Evolutionary conservation across 2,888 invertebrate species (phyloP), one percentile per base, ranked within the genome.

Genomic region (Hirtodrosophila confusa): DNA sequence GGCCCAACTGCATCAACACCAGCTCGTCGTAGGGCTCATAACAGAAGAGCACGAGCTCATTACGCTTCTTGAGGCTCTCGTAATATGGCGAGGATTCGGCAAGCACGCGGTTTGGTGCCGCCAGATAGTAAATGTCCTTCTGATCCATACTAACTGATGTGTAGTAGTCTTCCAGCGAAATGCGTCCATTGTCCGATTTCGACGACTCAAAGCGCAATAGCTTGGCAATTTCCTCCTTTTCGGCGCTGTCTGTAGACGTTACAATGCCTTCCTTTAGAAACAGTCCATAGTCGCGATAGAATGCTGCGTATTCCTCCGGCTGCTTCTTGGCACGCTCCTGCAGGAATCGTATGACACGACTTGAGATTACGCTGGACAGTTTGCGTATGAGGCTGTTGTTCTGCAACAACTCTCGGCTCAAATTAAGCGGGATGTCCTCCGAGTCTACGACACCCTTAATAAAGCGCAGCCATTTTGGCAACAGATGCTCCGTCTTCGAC

Each of bases 1-100:
- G 87, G 3, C 95, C 94, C 57, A 99, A 92, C 86, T 98, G 98
- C 93, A 98, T 94, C 17, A 99, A 92, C 3, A 98, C 97, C 53
- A 99, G 92, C 91, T 99, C 99, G 91, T 99, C 99, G 84, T 98
- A 98, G n/a, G 97, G 95, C 89, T 99, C 99, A 87, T 97, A 98
- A 88, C 98, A 97, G 92, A 98, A 99, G 10, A 99, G 91, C 0
- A 99, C 98, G 92, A 99, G 98, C 4, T 96, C 94, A 78, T 97
- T 95, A 50, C 95, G 95, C 89, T 96, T 95, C 90, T 97, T 97
- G 11, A 99, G 93, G 9, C 97, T 96, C 92, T 99, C 99, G 87
- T 95, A 97, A 90, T 99, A 99, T 0, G 99, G 99, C 0, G 99
- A 99, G 0, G 95, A 94, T 92, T 98, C 97, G 0, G 99, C 99